These are phyloP conservation scores for Paedocypris micromegethes DNA, from an alignment of 2,797 vertebrate genomes.

Conservation along the genomic window DNA sequence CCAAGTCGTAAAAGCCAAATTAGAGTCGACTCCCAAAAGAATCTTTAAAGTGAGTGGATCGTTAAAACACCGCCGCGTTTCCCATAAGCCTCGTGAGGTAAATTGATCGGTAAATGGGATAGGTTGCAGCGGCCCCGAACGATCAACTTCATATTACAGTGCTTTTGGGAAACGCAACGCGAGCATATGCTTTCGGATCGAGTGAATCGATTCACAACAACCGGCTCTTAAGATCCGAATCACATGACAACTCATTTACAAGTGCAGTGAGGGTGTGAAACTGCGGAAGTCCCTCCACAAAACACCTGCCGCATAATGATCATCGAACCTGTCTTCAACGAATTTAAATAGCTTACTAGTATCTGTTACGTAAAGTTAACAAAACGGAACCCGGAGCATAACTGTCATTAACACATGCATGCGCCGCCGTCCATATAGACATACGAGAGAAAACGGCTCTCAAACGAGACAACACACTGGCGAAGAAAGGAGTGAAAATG, in stretches of 20 bases:
- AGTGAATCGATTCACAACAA: background rate
- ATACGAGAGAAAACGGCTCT: background rate
- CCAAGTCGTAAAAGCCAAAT: too few relatives aligned
- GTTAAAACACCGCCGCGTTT: too few relatives aligned
- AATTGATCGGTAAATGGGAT: too few relatives aligned
- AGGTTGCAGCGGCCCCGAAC: background rate
- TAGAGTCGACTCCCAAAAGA: too few relatives aligned
- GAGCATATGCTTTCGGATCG: background rate
- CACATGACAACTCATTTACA: background rate
- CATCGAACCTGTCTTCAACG: background rate
- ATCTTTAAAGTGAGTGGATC: too few relatives aligned
- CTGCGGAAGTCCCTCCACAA: constrained; percentile 33
- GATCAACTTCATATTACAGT: background rate
- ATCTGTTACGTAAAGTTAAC: constrained; percentile 1
- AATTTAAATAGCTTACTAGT: background rate
- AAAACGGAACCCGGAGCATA: constrained; percentile 1
- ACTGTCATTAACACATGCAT: background rate
- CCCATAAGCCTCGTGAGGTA: too few relatives aligned
- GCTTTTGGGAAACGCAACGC: background rate
- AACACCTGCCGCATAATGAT: constrained; percentile 41
- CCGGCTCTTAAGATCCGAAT: background rate
- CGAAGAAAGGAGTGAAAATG: too few relatives aligned
- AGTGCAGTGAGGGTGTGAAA: constrained; percentile 11
- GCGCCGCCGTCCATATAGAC: background rate
- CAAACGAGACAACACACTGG: too few relatives aligned